Evolutionary conservation across 53 echinoderm and acorn worm genomes (phyloP).

Genomic region (Luidia sarsii): DNA sequence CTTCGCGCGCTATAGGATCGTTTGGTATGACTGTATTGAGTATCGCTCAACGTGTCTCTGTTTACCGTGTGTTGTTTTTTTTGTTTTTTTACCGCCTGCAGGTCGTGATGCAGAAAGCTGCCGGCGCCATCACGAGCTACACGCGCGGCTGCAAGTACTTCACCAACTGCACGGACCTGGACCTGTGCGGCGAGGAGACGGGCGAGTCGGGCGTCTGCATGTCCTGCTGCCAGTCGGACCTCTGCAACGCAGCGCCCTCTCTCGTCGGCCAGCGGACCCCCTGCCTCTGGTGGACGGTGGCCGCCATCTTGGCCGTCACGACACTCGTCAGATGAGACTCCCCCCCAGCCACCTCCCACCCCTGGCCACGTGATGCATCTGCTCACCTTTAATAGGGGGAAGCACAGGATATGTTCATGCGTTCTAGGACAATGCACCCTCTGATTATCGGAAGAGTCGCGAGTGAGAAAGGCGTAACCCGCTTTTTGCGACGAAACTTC

Average conservation of each 20-base stretch:
- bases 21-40: too few species aligned
- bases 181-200: slow-evolving; percentile 1
- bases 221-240: slow-evolving; percentile 36
- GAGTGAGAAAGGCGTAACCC: too few species aligned
- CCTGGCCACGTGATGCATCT: too few species aligned
- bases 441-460: too few species aligned
- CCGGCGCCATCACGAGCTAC: slow-evolving; percentile 47
- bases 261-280: neutral
- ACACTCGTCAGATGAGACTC: neutral
- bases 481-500: too few species aligned
- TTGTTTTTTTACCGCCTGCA: too few species aligned
- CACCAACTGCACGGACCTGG: slow-evolving; percentile 45
- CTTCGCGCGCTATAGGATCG: too few species aligned
- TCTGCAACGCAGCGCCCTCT: slow-evolving; percentile 34
- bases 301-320: slow-evolving; percentile 11
- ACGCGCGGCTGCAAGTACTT: slow-evolving; percentile 39
- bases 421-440: too few species aligned
- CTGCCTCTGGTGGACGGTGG: neutral
- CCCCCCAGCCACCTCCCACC: too few species aligned
- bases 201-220: slow-evolving; percentile 36
- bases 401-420: too few species aligned
- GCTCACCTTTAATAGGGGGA: too few species aligned
- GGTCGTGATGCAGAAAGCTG: slow-evolving; percentile 47
- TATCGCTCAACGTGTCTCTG: neutral
- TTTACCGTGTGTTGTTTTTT: neutral